Conservation (phyloP, 2,888 invertebrate genomes). For the Candidula unifasciata region DNA sequence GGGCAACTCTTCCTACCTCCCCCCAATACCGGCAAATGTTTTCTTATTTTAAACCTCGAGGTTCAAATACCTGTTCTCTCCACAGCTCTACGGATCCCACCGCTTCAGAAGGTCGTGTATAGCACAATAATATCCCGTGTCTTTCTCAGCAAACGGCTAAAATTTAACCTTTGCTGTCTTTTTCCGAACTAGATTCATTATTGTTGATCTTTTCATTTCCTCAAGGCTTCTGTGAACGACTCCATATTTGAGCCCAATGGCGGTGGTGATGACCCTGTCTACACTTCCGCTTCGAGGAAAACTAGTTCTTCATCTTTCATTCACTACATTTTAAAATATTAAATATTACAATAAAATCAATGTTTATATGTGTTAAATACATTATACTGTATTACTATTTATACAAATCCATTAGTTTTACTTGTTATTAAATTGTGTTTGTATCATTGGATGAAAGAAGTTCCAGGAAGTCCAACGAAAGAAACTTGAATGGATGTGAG, state of each 20-base stretch:
- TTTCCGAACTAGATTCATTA: conserved; percentile 36
- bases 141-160: conserved; percentile 25
- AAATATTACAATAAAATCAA: too few species aligned
- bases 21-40: conserved; percentile 37
- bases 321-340: background rate
- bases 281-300: conserved; percentile 37
- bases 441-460: background rate
- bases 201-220: conserved; percentile 32
- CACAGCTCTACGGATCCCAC: conserved; percentile 11
- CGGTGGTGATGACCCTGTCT: conserved; percentile 41
- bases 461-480: conserved; percentile 3
- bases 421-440: too few species aligned
- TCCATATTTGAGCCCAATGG: conserved; percentile 47
- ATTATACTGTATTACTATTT: too few species aligned
- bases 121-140: conserved; percentile 22
- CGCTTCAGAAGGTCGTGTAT: background rate
- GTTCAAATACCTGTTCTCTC: conserved; percentile 13
- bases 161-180: conserved; percentile 29
- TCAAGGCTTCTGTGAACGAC: conserved; percentile 30
- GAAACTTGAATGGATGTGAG: background rate
- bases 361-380: too few species aligned
- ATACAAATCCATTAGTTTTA: too few species aligned
- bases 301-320: background rate
- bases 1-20: conserved; percentile 9
- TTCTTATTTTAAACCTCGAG: conserved; percentile 25